Evolutionary conservation across 2,888 invertebrate species (phyloP), one percentile per base, ranked within the genome.

Genomic region (Amaurobius ferox): DNA sequence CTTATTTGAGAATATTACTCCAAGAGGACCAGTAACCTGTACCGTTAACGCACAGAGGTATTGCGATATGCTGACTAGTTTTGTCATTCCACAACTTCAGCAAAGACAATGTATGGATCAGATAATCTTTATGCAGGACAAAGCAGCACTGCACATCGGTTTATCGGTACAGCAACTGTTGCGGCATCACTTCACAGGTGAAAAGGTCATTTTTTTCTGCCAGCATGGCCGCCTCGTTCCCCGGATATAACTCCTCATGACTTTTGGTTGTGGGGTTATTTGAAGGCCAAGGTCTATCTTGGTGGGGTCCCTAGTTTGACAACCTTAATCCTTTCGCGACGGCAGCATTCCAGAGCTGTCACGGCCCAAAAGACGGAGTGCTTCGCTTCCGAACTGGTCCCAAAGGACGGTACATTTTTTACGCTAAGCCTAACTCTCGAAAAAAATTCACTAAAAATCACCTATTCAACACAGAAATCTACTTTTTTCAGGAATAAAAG

Each of bases 1-100:
- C 71, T 71, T 71, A 48, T 30, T 29, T 6, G 55, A 71, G 71
- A 30, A 71, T 19, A 71, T 71, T 71, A 71, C 55, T 29, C 48
- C 55, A 16, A 48, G 19, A 48, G 71, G 55, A 71, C 48, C 29
- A 19, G 55, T 5, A 48, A 71, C 55, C 28, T 71, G 71, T 71
- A 55, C 19, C 39, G 71, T 71, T 29, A 48, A 48, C 71, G 71
- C 29, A 71, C 30, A 71, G 30, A 55, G 19, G 30, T 55, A 48
- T 48, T 30, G 29, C 55, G 29, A 64, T 30, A 29, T 64, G 55
- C 11, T 23, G 23, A 55, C 19, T 23, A 55, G 19, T 23, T 55
- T 55, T 55, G 23, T 23, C 55, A 55, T 55, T 55, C 55, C 19
- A 23, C 5, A 3, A 55, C 55, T 55, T 55, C 55, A 55, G 55